Evolutionary conservation across 2,888 invertebrate genomes (phyloP), one percentile per base, ranked within the genome.

Genomic region (Papilio elwesi): DNA sequence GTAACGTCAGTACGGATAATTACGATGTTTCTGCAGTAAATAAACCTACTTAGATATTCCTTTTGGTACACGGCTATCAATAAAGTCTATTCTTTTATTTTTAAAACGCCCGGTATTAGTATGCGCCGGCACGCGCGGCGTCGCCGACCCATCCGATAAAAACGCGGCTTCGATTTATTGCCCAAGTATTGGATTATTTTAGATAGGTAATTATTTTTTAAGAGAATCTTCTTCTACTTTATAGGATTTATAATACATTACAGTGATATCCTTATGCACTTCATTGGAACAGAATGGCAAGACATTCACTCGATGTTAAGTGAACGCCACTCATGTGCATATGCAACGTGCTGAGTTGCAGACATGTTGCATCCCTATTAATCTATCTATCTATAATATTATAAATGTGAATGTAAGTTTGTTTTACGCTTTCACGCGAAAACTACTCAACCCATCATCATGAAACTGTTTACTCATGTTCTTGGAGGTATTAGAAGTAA

Each of bases 101-200:
- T 48, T 48, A 64, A 64, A 48, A 26, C 49, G 26, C 49, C 36
- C 38, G 51, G 38, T 11, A 63, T 69, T 69, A 69, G 52, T 69
- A 69, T 69, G 69, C 69, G 12, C 36, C 43, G 26, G 43, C 69
- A 69, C 69, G 69, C 12, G 52, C 62, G 16, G 38, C 26, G 52
- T 15, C 52, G 52, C 12, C 63, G 69, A 52, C 15, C 52, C 12
- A 67, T 47, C 67, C 53, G 67, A 67, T 67, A 55, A 67, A 67
- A 53, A 67, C 63, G 26, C 62, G 43, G 16, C 63, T 52, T 63
- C 62, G 69, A 69, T 69, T 69, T 69, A 69, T 69, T 69, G 26
- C 69, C 13, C n/a, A 52, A 52, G 69, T 62, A 62, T 69, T 59
- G 68, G 68, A 69, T 69, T 62, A 69, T 62, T 69, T 69, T 63